phyloP scores from a whole-genome alignment of 2,113 vertebrate species.

The Nettapus auritus region DNA sequence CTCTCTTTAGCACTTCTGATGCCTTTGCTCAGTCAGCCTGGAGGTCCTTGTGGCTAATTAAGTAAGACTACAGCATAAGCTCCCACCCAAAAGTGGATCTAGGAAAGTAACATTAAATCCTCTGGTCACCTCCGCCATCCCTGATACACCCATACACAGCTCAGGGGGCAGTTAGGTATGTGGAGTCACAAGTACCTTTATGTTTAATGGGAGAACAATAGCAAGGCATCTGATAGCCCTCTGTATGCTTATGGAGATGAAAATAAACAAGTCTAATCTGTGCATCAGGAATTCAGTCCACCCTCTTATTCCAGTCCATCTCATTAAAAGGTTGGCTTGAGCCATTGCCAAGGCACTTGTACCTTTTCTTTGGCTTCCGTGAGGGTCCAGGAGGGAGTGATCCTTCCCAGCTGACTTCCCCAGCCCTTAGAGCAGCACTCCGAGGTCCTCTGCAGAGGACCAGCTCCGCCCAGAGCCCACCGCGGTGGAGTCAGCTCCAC shows the following conservation, averaged over 20 bases:
- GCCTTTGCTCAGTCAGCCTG: neutral
- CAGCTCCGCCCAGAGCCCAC: rapidly evolving
- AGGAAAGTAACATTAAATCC: neutral
- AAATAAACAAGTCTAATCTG: neutral
- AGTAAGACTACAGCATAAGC: neutral
- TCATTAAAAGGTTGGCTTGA: neutral
- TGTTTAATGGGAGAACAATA: neutral
- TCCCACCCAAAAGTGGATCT: neutral
- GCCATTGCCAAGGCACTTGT: neutral
- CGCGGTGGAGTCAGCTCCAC: neutral
- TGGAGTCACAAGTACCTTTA: neutral
- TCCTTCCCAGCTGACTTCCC: neutral
- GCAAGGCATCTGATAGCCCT: neutral
- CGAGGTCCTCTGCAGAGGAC: neutral
- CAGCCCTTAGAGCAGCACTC: rapidly evolving
- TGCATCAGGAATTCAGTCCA: neutral
- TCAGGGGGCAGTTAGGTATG: neutral
- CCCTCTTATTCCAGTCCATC: neutral
- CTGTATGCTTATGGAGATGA: neutral
- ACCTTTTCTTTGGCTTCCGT: neutral
- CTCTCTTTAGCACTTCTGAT: neutral
- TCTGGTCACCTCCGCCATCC: neutral
- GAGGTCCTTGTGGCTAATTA: neutral
- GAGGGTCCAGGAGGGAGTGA: rapidly evolving
- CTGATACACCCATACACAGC: neutral